Conservation (phyloP, 2,797 vertebrate genomes). For the Micromesistius poutassou region DNA sequence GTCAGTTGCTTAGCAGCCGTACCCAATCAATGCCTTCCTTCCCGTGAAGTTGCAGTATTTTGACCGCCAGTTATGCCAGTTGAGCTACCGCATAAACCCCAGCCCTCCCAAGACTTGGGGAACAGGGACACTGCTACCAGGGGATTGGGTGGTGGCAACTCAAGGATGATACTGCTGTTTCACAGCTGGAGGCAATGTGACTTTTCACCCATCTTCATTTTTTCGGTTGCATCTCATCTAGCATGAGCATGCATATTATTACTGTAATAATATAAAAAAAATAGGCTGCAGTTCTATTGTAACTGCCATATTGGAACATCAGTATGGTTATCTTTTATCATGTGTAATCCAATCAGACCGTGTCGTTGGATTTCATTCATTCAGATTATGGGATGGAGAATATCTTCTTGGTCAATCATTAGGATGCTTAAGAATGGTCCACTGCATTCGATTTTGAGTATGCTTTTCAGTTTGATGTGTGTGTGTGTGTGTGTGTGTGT, state of each 20-base stretch:
- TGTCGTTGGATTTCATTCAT: neutral
- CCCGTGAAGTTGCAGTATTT: slow-evolving; percentile 53
- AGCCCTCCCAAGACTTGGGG: slow-evolving; percentile 54
- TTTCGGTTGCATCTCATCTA: neutral
- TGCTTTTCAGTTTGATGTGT: neutral
- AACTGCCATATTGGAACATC: neutral
- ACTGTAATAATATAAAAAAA: neutral
- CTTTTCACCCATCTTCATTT: slow-evolving; percentile 7
- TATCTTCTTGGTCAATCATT: neutral
- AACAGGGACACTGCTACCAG: slow-evolving; percentile 28
- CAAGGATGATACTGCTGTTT: slow-evolving; percentile 13
- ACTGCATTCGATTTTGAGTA: neutral
- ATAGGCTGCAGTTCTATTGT: neutral
- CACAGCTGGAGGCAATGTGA: slow-evolving; percentile 30
- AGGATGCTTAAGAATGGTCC: neutral
- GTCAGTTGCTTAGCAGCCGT: slow-evolving; percentile 25
- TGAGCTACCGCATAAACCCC: slow-evolving; percentile 60
- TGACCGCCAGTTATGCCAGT: slow-evolving; percentile 50
- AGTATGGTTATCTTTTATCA: neutral
- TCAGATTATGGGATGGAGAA: neutral
- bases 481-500: slow-evolving; percentile 8
- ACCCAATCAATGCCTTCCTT: slow-evolving; percentile 32
- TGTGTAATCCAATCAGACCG: slow-evolving; percentile 5
- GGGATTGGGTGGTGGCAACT: slow-evolving; percentile 32
- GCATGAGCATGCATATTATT: neutral